Evolutionary conservation across 2,797 vertebrate species (phyloP), one percentile per base, ranked within the genome.

Genomic region (Pantherophis vulpinus): DNA sequence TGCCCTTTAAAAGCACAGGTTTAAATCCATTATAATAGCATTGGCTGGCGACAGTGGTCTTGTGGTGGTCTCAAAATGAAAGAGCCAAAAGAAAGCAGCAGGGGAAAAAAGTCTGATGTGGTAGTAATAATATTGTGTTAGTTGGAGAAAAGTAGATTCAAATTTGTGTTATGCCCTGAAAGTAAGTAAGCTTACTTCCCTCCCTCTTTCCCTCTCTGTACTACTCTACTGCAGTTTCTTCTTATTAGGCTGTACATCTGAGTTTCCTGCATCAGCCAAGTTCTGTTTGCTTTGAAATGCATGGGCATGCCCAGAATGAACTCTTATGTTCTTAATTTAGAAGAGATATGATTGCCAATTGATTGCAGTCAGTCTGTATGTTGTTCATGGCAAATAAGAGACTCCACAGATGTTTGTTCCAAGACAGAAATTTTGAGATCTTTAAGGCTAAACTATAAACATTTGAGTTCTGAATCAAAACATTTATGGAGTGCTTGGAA

Each of bases 321-420:
- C 11, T 88, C 54, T 23, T 83, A 27, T 92, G 51, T 91, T 94
- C 86, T 91, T 91, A 88, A 91, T 91, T 88, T 89, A 88, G 90
- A 88, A 94, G 91, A 4, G 14, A 47, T 94, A 87, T 12, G n/a
- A 66, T 55, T 94, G 86, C 79, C 13, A 91, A 23, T 92, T 95
- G 93, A 42, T 63, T 93, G 37, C 93, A 90, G 90, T 89, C 90
- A 91, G 58, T 63, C 70, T 89, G n/a, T 56, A 90, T 91, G 92
- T 90, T 91, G 90, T 63, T 25, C 32, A 86, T 86, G 58, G 56
- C 51, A 89, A 91, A 93, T 89, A 12, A 96, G 88, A 93, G 25
- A 58, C 2, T 61, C 89, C 32, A 25, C 59, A 91, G 92, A 93
- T 79, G 86, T 58, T 83, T 92, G 32, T 92, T 94, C 91, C 14